Percentiles rank a stretch among this genome's conserved stretches.
These are phyloP conservation scores for Cyaniris semiargus DNA, from an alignment of 2,888 invertebrate genomes.

Conservation along the genomic window DNA sequence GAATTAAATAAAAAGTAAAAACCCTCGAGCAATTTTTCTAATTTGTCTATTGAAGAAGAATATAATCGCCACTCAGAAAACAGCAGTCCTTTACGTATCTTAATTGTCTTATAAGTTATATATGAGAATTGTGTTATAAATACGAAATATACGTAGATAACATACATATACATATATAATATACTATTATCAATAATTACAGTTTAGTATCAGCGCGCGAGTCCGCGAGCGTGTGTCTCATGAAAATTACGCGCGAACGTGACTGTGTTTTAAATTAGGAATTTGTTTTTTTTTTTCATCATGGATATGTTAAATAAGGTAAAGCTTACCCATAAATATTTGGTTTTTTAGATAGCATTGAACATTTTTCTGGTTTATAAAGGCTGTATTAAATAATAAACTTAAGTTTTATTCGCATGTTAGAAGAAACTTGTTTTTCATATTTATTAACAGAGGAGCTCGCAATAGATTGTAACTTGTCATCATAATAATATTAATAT, in stretches of 20 bases:
- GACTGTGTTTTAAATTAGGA: conserved; percentile 33
- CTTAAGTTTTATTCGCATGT: background rate
- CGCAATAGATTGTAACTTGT: background rate
- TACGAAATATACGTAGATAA: conserved; percentile 25
- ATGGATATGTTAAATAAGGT: conserved; percentile 46
- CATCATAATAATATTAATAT: background rate
- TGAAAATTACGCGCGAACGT: conserved; percentile 26
- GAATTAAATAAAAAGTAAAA: too few relatives aligned
- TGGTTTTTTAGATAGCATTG: background rate
- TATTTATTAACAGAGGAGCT: background rate
- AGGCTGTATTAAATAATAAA: background rate
- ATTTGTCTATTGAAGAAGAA: background rate
- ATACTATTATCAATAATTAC: conserved; percentile 30
- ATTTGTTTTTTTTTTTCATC: conserved; percentile 28
- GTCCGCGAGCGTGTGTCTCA: background rate
- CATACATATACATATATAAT: conserved; percentile 9
- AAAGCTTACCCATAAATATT: background rate
- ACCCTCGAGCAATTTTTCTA: background rate
- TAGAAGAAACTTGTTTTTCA: background rate
- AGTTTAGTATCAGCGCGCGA: conserved; percentile 22
- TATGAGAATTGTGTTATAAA: conserved; percentile 11
- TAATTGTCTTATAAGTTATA: background rate
- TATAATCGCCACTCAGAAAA: background rate
- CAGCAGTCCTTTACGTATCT: background rate
- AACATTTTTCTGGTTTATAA: background rate